A percentile compares a stretch with the other conserved stretches of the same genome.
Conservation (phyloP, 30 jellyfish, hydroid and myxozoan species). For the Aurelia aurita complex sp. Pacific region DNA sequence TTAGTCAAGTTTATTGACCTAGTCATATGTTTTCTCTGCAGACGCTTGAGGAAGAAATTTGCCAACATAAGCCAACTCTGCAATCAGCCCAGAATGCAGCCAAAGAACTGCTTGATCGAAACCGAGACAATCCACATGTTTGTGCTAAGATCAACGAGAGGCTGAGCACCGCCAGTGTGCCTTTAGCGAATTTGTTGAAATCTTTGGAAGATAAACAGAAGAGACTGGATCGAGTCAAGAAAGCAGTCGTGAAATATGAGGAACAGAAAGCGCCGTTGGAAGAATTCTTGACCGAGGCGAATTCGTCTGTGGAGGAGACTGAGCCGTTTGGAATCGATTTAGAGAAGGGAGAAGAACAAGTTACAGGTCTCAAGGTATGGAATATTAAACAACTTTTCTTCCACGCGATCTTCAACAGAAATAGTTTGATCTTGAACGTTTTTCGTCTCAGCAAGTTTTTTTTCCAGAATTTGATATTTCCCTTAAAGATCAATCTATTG, state of each 20-base stretch:
- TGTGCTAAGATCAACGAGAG: slow-evolving; percentile 78
- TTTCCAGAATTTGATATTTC: too few species aligned
- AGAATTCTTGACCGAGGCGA: slow-evolving; percentile 77
- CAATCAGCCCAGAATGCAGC: slow-evolving; percentile 89
- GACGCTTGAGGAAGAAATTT: slow-evolving; percentile 78
- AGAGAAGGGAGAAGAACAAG: slow-evolving; percentile 79
- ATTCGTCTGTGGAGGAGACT: slow-evolving; percentile 54
- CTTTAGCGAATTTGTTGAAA: slow-evolving; percentile 61
- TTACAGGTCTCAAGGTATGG: slow-evolving; percentile 73
- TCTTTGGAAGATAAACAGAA: slow-evolving; percentile 76
- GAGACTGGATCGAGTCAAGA: slow-evolving; percentile 65
- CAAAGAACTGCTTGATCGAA: slow-evolving; percentile 73
- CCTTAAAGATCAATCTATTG: too few species aligned
- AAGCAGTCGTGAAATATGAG: slow-evolving; percentile 80
- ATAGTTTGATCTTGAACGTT: too few species aligned
- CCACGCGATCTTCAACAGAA: too few species aligned
- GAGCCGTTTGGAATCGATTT: slow-evolving; percentile 84
- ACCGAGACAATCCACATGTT: slow-evolving; percentile 73
- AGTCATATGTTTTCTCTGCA: not conserved
- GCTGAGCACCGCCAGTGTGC: slow-evolving; percentile 73
- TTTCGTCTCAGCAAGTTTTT: too few species aligned
- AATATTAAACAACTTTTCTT: too few species aligned
- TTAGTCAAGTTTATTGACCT: not conserved
- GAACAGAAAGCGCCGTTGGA: slow-evolving; percentile 84
- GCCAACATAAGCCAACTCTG: slow-evolving; percentile 65